A percentile compares a stretch with the other conserved stretches of the same genome.
These are phyloP conservation scores for Zaprionus taronus DNA, from an alignment of 1,140 invertebrate genomes.

Conservation along the genomic window DNA sequence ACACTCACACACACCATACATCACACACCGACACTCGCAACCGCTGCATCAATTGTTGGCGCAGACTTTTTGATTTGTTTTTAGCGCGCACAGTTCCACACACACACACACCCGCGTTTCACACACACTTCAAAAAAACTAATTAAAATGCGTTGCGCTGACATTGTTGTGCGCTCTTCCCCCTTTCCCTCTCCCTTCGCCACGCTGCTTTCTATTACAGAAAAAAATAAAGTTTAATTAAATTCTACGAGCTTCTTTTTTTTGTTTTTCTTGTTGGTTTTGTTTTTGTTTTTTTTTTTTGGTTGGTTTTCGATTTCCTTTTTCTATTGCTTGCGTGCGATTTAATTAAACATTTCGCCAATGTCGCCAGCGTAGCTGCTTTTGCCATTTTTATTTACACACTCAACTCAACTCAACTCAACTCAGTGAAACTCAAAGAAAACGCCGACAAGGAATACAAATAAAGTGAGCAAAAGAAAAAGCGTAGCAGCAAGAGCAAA, in stretches of 20 bases:
- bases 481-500: slow-evolving; percentile 30
- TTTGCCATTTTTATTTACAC: slow-evolving; percentile 47
- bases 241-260: slow-evolving; percentile 52
- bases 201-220: neutral
- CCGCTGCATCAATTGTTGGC: slow-evolving; percentile 62
- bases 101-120: slow-evolving; percentile 2
- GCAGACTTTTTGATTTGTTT: slow-evolving; percentile 66
- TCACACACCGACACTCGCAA: neutral
- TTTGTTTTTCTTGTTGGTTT: neutral
- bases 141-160: slow-evolving; percentile 80
- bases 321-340: slow-evolving; percentile 54
- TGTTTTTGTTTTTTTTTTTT: slow-evolving; percentile 1
- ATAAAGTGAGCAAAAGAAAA: slow-evolving; percentile 34
- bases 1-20: slow-evolving; percentile 10
- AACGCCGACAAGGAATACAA: slow-evolving; percentile 23
- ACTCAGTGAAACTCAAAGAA: slow-evolving; percentile 28
- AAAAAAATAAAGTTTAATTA: slow-evolving; percentile 74
- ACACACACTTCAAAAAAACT: slow-evolving; percentile 58
- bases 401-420: slow-evolving; percentile 20
- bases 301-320: slow-evolving; percentile 68
- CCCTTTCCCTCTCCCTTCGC: neutral
- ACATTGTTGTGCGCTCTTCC: slow-evolving; percentile 40
- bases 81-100: slow-evolving; percentile 24
- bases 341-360: slow-evolving; percentile 78
- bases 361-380: slow-evolving; percentile 30